Percentiles rank a stretch among this genome's conserved stretches.
Evolutionary conservation across 2,113 vertebrate genomes (phyloP).

Genomic region (Mungos mungo): DNA sequence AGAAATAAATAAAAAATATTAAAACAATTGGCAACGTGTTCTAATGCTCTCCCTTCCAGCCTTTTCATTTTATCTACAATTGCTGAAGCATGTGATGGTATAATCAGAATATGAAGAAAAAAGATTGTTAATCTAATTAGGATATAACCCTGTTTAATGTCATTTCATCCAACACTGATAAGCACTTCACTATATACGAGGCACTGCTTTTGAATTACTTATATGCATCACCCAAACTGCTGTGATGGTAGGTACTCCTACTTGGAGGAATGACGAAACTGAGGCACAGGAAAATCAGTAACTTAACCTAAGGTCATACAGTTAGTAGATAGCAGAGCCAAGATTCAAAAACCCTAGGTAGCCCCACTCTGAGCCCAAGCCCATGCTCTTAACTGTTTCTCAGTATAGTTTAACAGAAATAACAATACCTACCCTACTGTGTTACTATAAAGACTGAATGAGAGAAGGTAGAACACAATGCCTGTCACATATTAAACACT

Average conservation of each 20-base stretch:
- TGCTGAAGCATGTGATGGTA: not conserved
- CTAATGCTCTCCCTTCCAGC: not conserved
- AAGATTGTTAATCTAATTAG: not conserved
- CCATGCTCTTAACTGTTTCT: not conserved
- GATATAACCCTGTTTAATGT: not conserved
- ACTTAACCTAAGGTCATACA: not conserved
- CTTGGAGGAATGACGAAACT: not conserved
- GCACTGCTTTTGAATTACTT: slow-evolving; percentile 2
- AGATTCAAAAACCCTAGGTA: not conserved
- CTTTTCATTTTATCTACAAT: not conserved
- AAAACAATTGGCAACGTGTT: not conserved
- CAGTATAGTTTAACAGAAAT: not conserved
- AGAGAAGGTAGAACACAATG: not conserved
- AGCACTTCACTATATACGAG: not conserved
- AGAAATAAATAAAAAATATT: not conserved
- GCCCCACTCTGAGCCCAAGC: not conserved
- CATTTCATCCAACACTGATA: not conserved
- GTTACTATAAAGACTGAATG: not conserved
- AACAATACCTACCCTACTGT: not conserved
- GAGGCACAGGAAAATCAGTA: not conserved
- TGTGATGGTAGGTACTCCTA: not conserved
- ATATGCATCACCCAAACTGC: not conserved
- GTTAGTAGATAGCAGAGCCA: not conserved
- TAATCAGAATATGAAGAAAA: not conserved
- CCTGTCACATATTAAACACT: not conserved